Evolutionary conservation across 2,113 vertebrate genomes (phyloP).

Genomic region (Chaetops frenatus): DNA sequence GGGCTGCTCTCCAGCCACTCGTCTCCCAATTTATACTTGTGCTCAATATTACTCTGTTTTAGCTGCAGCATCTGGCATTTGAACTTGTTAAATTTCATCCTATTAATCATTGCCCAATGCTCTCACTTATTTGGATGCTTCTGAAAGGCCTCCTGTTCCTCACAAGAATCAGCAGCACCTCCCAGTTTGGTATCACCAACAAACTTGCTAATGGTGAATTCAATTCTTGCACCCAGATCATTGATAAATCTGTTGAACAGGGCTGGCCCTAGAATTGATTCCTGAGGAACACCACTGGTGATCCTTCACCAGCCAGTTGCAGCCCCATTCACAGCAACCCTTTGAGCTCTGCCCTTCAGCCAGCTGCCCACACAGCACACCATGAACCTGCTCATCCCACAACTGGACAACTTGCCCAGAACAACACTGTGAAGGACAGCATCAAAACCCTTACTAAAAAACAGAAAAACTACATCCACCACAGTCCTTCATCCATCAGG

Average conservation of each 20-base stretch:
- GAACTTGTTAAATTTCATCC: not conserved
- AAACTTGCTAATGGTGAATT: not conserved
- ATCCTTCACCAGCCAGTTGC: not conserved
- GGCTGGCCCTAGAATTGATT: not conserved
- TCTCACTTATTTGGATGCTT: not conserved
- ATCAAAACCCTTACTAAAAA: not conserved
- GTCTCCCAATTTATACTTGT: not conserved
- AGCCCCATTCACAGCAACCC: not conserved
- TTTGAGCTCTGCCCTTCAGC: not conserved
- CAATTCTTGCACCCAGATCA: not conserved
- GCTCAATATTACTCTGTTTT: not conserved
- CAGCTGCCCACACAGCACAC: not conserved
- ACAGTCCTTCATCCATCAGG: not conserved
- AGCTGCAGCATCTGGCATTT: not conserved
- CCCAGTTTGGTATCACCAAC: not conserved
- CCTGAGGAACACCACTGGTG: not conserved
- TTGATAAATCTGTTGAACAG: not conserved
- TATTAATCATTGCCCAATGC: not conserved
- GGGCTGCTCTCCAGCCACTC: not conserved
- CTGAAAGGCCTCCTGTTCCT: not conserved
- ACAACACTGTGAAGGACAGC: not conserved
- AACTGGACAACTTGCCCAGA: not conserved
- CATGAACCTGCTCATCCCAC: fast-evolving
- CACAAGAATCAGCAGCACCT: not conserved
- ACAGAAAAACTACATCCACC: not conserved